Evolutionary conservation across 2,888 invertebrate genomes (phyloP).

Genomic region (Mythimna pallens): DNA sequence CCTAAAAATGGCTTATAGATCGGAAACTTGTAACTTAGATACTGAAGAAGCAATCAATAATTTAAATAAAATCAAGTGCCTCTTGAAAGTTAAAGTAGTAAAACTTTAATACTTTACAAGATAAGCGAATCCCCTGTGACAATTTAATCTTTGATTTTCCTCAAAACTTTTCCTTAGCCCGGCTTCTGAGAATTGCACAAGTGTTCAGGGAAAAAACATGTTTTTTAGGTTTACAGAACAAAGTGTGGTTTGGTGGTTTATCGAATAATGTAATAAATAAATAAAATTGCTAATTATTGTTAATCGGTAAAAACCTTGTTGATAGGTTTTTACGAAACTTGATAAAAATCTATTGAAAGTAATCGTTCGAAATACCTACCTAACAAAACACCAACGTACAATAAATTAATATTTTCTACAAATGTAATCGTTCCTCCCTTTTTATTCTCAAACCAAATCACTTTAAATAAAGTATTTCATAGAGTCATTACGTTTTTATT

Average conservation of each 20-base stretch:
- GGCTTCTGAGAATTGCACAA: constrained; percentile 13
- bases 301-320: constrained; percentile 14
- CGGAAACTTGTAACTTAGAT: background rate
- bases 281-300: background rate
- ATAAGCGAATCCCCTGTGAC: constrained; percentile 6
- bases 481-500: background rate
- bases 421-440: background rate
- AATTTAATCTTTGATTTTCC: constrained; percentile 37
- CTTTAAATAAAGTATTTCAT: background rate
- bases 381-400: background rate
- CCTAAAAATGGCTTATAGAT: background rate
- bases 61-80: background rate
- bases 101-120: background rate
- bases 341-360: background rate
- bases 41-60: background rate
- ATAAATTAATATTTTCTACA: background rate
- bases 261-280: background rate
- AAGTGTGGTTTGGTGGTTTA: background rate
- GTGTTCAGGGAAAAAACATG: background rate
- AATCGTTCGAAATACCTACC: background rate
- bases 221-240: background rate
- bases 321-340: constrained; percentile 20
- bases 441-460: background rate
- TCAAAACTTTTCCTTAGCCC: constrained; percentile 31
- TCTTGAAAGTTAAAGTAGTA: background rate